phyloP scores from a whole-genome alignment of 2,888 invertebrate genomes.

The Drosophila monieri region DNA sequence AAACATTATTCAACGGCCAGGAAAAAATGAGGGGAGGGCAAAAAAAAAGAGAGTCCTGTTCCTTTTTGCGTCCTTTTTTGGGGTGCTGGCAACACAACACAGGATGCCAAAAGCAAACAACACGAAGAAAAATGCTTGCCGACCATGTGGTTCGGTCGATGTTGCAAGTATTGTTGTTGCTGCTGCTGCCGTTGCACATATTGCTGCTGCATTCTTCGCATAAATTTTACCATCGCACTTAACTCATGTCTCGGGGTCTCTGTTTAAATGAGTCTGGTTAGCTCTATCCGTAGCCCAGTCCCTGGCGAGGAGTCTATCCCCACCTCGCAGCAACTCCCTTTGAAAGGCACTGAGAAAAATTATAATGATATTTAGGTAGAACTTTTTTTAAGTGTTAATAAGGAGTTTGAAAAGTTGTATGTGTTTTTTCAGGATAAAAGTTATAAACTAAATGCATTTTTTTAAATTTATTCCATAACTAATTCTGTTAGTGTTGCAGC shows the following conservation, averaged over 20 bases:
- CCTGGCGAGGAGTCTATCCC: background rate
- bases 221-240: constrained; percentile 78
- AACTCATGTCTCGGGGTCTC: constrained; percentile 67
- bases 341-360: constrained; percentile 1
- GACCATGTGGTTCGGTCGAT: constrained; percentile 49
- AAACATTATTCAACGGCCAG: constrained; percentile 50
- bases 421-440: too few relatives aligned
- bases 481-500: constrained; percentile 10
- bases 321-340: background rate
- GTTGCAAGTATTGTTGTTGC: constrained; percentile 29
- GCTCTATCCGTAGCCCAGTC: background rate
- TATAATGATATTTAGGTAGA: too few relatives aligned
- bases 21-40: constrained; percentile 12
- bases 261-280: constrained; percentile 70
- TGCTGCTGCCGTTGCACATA: constrained; percentile 64
- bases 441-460: background rate
- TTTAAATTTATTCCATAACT: background rate
- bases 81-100: constrained; percentile 26
- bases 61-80: constrained; percentile 52
- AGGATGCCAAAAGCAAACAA: constrained; percentile 39
- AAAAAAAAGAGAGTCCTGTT: constrained; percentile 45
- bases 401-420: too few relatives aligned
- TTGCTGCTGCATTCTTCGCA: constrained; percentile 78
- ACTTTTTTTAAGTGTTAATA: too few relatives aligned
- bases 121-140: constrained; percentile 43